Conservation (phyloP, 2,888 invertebrate species). For the Eudasyphora cyanicolor region DNA sequence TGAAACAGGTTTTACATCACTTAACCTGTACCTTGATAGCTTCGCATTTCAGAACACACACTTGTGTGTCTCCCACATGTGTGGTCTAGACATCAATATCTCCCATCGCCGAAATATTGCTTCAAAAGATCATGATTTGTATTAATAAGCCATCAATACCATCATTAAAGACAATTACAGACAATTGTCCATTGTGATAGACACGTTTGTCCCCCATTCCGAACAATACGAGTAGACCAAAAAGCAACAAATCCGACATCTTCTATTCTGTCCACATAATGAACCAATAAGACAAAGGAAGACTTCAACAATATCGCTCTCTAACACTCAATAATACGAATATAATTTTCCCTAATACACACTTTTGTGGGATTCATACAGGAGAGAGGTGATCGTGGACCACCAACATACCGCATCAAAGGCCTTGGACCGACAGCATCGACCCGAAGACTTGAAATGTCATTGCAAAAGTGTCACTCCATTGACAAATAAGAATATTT, state of each 20-base stretch:
- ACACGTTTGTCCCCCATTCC: constrained; percentile 65
- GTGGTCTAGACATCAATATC: background rate
- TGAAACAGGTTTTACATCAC: constrained; percentile 7
- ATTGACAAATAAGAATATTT: constrained; percentile 67
- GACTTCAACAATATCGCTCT: constrained; percentile 46
- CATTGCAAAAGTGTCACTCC: constrained; percentile 65
- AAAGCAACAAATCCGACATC: background rate
- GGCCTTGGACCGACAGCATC: constrained; percentile 24
- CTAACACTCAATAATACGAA: constrained; percentile 75
- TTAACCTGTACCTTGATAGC: background rate
- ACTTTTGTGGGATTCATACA: constrained; percentile 22
- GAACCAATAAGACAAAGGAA: constrained; percentile 4
- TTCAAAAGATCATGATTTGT: constrained; percentile 11
- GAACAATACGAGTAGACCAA: constrained; percentile 35
- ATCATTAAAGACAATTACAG: constrained; percentile 76
- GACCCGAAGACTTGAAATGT: constrained; percentile 54
- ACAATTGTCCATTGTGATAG: constrained; percentile 71
- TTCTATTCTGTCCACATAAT: background rate
- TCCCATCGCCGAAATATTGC: background rate
- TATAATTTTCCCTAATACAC: constrained; percentile 72
- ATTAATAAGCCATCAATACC: constrained; percentile 63
- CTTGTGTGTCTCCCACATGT: background rate
- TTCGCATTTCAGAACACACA: too few species aligned
- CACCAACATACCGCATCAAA: constrained; percentile 62
- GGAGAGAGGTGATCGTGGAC: constrained; percentile 30